These are phyloP conservation scores for Grammomys surdaster DNA, from an alignment of 2,113 vertebrate genomes.

Conservation along the genomic window DNA sequence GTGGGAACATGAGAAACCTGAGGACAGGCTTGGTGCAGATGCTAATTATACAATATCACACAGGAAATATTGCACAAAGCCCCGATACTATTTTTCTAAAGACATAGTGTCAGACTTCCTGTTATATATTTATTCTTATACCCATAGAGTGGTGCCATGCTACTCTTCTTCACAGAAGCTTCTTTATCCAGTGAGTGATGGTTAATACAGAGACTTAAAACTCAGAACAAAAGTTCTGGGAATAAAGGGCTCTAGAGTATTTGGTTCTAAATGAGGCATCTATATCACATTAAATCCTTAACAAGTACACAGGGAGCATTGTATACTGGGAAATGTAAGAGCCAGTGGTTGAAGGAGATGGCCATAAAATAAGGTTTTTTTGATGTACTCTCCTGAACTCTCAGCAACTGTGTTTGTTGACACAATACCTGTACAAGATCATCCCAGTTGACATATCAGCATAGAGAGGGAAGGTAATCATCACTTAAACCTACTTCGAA, in stretches of 20 bases:
- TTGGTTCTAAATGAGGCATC: background rate
- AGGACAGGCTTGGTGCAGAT: background rate
- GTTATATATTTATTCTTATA: background rate
- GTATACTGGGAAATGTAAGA: background rate
- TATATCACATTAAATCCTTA: background rate
- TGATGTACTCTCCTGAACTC: background rate
- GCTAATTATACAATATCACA: background rate
- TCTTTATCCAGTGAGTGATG: background rate
- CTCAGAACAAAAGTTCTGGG: background rate
- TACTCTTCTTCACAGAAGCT: too few species aligned
- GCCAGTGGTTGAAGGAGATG: too few species aligned
- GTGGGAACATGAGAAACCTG: background rate
- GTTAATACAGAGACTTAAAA: background rate
- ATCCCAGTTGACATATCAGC: background rate
- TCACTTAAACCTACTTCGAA: background rate
- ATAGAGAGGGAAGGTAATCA: background rate
- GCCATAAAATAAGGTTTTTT: background rate
- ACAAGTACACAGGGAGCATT: background rate
- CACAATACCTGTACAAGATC: background rate
- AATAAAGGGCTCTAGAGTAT: background rate
- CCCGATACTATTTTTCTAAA: background rate
- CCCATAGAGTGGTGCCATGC: too few species aligned
- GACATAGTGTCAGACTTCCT: background rate
- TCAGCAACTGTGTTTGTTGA: background rate
- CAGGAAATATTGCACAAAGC: background rate